Evolutionary conservation across 2,888 invertebrate species (phyloP).

Genomic region (Euphydryas editha): DNA sequence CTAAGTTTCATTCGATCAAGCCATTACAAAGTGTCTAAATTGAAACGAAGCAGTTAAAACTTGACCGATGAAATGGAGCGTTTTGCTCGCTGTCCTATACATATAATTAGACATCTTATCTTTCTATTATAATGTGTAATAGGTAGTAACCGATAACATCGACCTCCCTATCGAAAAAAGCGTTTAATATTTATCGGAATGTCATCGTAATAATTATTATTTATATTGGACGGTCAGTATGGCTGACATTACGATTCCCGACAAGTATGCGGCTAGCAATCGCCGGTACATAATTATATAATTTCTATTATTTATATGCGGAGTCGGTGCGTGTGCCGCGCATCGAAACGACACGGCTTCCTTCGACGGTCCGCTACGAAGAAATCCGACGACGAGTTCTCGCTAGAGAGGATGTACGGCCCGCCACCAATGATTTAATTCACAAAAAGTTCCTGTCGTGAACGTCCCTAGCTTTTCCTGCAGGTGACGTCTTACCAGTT

Average conservation of each 20-base stretch:
- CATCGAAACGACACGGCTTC: conserved; percentile 71
- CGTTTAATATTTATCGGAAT: conserved; percentile 69
- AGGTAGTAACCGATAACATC: conserved; percentile 75
- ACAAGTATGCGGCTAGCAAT: conserved; percentile 64
- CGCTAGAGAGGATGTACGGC: conserved; percentile 74
- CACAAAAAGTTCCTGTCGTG: conserved; percentile 73
- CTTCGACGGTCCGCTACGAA: conserved; percentile 65
- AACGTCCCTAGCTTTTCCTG: conserved; percentile 63
- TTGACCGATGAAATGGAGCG: conserved; percentile 20
- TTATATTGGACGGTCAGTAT: conserved; percentile 55
- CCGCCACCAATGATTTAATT: conserved; percentile 66
- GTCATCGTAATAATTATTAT: conserved; percentile 67
- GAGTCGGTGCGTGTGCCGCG: conserved; percentile 61
- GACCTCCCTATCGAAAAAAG: conserved; percentile 73
- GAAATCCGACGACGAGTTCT: conserved; percentile 67
- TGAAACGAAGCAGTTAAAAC: conserved; percentile 2
- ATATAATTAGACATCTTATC: conserved; percentile 71
- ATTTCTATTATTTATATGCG: conserved; percentile 83
- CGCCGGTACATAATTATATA: conserved; percentile 77
- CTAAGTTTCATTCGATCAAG: not conserved
- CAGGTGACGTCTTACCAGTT: conserved; percentile 52
- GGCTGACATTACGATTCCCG: conserved; percentile 69
- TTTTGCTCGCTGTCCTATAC: conserved; percentile 45
- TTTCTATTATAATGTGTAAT: conserved; percentile 74
- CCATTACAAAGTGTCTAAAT: not conserved